Conservation (phyloP, 2,797 vertebrate species). For the Gobio occitaniae region DNA sequence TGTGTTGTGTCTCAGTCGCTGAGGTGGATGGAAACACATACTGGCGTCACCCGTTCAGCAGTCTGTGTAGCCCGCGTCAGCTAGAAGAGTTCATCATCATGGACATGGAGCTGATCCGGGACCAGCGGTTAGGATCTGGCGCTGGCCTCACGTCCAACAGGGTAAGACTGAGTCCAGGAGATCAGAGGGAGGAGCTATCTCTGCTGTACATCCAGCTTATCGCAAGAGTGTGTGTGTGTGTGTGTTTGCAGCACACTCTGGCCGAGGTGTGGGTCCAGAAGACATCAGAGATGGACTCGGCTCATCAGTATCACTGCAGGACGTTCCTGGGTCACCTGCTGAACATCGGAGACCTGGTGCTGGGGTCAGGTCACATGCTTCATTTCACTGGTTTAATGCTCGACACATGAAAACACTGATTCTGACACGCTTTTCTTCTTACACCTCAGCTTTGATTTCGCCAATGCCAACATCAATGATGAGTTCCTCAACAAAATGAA, state of each 20-base stretch:
- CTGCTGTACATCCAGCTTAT: no score
- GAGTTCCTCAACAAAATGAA: conserved; percentile 96
- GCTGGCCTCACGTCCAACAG: conserved; percentile 90
- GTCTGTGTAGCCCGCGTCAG: conserved; percentile 90
- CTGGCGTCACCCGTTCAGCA: conserved; percentile 93
- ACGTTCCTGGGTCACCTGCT: conserved; percentile 96
- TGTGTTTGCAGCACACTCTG: conserved; percentile 85
- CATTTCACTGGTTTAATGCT: background rate
- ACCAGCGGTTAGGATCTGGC: conserved; percentile 86
- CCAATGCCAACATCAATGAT: conserved; percentile 95
- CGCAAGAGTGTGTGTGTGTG: background rate
- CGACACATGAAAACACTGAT: fast-evolving
- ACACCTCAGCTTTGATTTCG: conserved; percentile 88
- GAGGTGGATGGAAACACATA: conserved; percentile 92
- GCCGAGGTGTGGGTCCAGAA: conserved; percentile 97
- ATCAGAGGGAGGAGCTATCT: no score
- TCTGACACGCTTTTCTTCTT: background rate
- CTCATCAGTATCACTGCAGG: conserved; percentile 93
- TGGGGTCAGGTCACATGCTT: conserved; percentile 78
- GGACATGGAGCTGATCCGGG: conserved; percentile 85
- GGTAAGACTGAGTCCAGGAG: conserved; percentile 71
- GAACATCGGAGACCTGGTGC: conserved; percentile 94
- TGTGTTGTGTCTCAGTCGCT: conserved; percentile 80
- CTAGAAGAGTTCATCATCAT: conserved; percentile 96
- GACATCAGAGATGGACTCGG: conserved; percentile 92